phyloP scores from a whole-genome alignment of 1,140 invertebrate species.

The Microvelia longipes region DNA sequence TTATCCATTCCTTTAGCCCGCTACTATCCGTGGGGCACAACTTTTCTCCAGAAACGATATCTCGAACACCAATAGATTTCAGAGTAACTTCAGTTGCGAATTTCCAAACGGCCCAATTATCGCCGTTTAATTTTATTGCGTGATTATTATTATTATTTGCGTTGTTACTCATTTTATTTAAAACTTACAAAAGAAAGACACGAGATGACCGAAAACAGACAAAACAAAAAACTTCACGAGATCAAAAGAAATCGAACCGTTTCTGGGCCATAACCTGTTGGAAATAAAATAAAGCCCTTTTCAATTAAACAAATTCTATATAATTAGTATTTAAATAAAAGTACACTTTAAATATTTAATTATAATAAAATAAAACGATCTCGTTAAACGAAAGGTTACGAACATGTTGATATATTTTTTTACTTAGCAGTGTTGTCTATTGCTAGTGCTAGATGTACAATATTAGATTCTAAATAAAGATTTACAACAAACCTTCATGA shows the following conservation, averaged over 20 bases:
- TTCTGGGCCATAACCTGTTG: background rate
- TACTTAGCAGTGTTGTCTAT: too few relatives aligned
- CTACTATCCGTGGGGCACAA: background rate
- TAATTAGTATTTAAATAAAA: too few relatives aligned
- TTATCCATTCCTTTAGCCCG: background rate
- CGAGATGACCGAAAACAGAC: background rate
- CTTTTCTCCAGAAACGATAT: background rate
- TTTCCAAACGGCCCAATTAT: background rate
- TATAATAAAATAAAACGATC: too few relatives aligned
- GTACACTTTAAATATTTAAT: too few relatives aligned
- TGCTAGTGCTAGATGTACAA: too few relatives aligned
- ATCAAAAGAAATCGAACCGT: background rate
- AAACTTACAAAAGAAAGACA: background rate
- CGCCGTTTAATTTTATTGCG: background rate
- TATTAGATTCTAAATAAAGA: too few relatives aligned
- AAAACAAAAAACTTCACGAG: background rate
- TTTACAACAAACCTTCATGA: too few relatives aligned
- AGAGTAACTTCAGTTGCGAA: background rate
- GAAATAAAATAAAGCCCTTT: background rate
- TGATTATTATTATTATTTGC: background rate
- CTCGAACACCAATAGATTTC: background rate
- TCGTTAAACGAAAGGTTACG: too few relatives aligned
- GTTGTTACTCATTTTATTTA: background rate
- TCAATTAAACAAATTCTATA: too few relatives aligned
- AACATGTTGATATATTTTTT: too few relatives aligned